phyloP scores from a whole-genome alignment of 2,797 vertebrate species.

The Phrynocephalus guinanensis region DNA sequence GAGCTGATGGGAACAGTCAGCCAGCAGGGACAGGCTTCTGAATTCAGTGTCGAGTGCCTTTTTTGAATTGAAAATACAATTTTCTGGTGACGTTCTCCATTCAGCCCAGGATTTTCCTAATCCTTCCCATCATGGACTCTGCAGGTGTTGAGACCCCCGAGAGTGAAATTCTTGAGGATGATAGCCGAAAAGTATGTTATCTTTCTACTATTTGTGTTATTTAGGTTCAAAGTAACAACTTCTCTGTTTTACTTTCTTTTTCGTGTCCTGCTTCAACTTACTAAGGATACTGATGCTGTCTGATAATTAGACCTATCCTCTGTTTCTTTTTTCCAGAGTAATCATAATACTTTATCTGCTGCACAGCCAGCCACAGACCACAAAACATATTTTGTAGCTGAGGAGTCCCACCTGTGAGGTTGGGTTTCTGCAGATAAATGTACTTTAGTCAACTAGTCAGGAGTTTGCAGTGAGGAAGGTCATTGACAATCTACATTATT shows the following conservation, averaged over 20 bases:
- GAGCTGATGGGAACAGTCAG: background rate
- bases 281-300: background rate
- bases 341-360: no score
- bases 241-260: background rate
- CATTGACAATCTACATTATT: no score
- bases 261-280: background rate
- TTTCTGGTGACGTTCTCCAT: background rate
- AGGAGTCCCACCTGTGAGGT: no score
- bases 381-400: no score
- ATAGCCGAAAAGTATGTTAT: slow-evolving; percentile 60
- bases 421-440: no score
- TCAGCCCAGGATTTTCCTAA: accelerated
- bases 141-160: accelerated
- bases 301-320: background rate
- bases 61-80: background rate
- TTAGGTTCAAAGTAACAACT: background rate
- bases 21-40: background rate
- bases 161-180: slow-evolving; percentile 2
- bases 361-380: no score
- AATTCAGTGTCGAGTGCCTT: background rate
- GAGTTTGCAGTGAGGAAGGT: no score
- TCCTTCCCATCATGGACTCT: slow-evolving; percentile 39
- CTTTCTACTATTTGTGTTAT: background rate
- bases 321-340: no score
- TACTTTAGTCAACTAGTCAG: no score